These are phyloP conservation scores for Platynereis dumerilii DNA, from an alignment of 2,888 invertebrate species.

Conservation along the genomic window DNA sequence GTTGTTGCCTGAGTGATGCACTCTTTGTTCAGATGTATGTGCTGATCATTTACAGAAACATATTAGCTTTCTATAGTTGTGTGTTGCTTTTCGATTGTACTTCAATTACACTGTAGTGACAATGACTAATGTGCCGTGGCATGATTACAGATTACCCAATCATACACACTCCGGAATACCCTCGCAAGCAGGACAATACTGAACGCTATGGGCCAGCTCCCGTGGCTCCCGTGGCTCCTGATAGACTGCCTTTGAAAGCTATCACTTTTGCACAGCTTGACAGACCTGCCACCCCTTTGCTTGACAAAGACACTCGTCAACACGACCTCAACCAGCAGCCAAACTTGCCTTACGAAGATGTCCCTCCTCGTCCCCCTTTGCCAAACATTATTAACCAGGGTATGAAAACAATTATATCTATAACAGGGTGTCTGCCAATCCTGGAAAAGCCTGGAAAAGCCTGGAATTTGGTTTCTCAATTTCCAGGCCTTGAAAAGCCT, in stretches of 20 bases:
- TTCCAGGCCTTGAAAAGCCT: too few relatives aligned
- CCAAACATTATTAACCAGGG: constrained; percentile 34
- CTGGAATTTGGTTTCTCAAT: too few relatives aligned
- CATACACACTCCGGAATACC: constrained; percentile 21
- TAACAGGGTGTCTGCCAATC: too few relatives aligned
- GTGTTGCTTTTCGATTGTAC: too few relatives aligned
- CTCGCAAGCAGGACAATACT: constrained; percentile 27
- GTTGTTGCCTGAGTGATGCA: too few relatives aligned
- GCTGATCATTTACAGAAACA: too few relatives aligned
- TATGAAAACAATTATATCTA: not conserved
- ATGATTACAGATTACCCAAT: constrained; percentile 18
- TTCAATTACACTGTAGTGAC: not conserved
- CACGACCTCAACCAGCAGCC: not conserved
- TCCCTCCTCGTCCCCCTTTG: constrained; percentile 50
- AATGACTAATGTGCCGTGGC: not conserved
- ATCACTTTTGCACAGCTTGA: constrained; percentile 34
- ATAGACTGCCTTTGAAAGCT: constrained; percentile 24
- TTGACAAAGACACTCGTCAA: constrained; percentile 3
- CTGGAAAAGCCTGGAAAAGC: too few relatives aligned
- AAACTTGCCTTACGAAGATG: constrained; percentile 39
- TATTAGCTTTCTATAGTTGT: too few relatives aligned
- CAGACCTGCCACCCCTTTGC: constrained; percentile 31
- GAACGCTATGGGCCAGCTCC: constrained; percentile 20
- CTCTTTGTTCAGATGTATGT: too few relatives aligned
- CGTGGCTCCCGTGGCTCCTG: constrained; percentile 7